Conservation (phyloP, 2,797 vertebrate species). For the Phoxinus dragarum region DNA sequence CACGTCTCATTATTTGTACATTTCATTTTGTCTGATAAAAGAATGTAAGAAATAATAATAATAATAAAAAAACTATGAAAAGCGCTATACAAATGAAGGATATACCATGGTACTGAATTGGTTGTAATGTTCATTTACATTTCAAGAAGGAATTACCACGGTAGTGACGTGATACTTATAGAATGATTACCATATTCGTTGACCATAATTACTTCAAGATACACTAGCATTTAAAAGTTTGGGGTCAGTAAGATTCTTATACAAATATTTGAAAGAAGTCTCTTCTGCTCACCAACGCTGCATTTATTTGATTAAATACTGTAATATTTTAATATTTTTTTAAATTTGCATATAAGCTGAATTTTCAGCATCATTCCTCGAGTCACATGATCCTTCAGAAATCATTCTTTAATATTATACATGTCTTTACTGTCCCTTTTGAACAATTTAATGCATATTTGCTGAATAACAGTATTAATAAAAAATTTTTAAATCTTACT, state of each 20-base stretch:
- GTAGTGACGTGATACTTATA: neutral
- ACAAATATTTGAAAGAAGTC: neutral
- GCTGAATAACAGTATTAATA: neutral
- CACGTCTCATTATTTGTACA: neutral
- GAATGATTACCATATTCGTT: neutral
- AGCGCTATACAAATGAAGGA: neutral
- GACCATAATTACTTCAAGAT: neutral
- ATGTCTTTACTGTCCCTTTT: neutral
- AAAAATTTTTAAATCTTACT: neutral
- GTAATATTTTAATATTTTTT: neutral
- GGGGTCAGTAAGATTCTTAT: neutral
- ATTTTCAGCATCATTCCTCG: neutral
- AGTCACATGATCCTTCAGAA: neutral
- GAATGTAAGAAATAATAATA: neutral
- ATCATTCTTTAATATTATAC: neutral
- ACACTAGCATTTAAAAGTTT: neutral
- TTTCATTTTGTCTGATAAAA: too few species aligned
- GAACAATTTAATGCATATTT: neutral
- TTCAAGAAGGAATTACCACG: neutral
- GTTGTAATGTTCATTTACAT: neutral
- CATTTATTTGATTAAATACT: neutral
- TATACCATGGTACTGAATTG: neutral
- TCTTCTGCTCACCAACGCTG: neutral
- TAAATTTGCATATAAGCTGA: neutral
- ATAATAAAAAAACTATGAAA: neutral